Base-by-base conservation (phyloP, 2,888 invertebrate genomes). In the Dicyrtomina minuta region DNA sequence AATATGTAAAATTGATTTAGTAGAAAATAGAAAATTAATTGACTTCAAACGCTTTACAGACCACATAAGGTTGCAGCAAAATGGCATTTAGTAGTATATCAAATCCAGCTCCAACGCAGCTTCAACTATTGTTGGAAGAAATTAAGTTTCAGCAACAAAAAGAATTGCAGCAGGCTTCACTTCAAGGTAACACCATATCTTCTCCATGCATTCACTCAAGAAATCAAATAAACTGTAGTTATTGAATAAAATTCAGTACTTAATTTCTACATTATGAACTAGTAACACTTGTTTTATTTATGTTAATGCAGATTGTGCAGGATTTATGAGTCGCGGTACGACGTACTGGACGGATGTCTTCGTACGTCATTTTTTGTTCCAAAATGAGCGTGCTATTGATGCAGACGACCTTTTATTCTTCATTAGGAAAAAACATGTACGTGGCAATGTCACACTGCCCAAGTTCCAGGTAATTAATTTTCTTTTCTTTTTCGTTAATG, bases 331-430 rank as follows among this genome's bases (percentile, higher is more conserved):
- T 17, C 92, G 93, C 83, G 93, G 93, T 46, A 93, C 92, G 71
- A 93, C 93, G 2, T 96, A 96, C 81, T 96, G 96, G 96, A 96
- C 94, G 65, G 93, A 94, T 83, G 85, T 96, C 77, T 96, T 96
- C 83, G 93, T 94, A 75, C 87, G 93, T 15, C 93, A 96, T 84
- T 96, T 96, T 83, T 85, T 96, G 65, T 77, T 77, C 46, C 77
- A 77, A 17, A 41, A 41, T 15, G 75, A 76, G 81, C 88, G 89
- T 74, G 89, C 91, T 74, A 93, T 93, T 79, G 93, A 94, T 83
- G 90, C 92, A 79, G 96, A 97, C 84, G 96, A 96, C 83, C 86
- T 97, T 79, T 84, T 97, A 75, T 97, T 97, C 84, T 96, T 96
- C 83, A 94, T 97, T n/a, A 86, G 95, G 72, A 93, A 93, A 82